A percentile compares a stretch with the other conserved stretches of the same genome.
phyloP scores from a whole-genome alignment of 2,797 vertebrate species.

The Alauda arvensis region DNA sequence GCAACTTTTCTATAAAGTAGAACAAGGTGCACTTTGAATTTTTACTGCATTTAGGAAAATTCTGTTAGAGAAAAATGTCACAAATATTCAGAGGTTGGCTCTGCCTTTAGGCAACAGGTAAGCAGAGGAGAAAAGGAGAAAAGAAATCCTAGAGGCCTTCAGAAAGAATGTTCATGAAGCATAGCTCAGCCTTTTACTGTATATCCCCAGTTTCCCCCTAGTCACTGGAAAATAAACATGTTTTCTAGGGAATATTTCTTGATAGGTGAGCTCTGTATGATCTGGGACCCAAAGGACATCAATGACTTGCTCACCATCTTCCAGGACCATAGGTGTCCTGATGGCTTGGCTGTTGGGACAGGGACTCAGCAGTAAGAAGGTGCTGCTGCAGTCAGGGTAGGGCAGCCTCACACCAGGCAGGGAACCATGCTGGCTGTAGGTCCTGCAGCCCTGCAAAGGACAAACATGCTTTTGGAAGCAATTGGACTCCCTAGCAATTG shows the following conservation, averaged over 20 bases:
- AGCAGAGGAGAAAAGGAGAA: not conserved
- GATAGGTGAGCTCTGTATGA: not conserved
- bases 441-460: not conserved
- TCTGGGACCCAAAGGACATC: not conserved
- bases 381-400: not conserved
- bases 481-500: not conserved
- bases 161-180: not conserved
- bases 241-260: not conserved
- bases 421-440: not conserved
- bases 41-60: not conserved
- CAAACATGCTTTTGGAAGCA: not conserved
- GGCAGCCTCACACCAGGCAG: not conserved
- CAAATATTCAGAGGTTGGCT: not conserved
- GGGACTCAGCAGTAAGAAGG: not conserved
- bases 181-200: not conserved
- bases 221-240: not conserved
- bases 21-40: not conserved
- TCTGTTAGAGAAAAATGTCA: not conserved
- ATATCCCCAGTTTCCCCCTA: not conserved
- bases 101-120: not conserved
- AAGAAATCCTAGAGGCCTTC: not conserved
- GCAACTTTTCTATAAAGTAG: not conserved
- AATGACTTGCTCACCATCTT: not conserved
- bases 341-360: not conserved
- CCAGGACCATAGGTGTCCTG: not conserved